These are phyloP conservation scores for Sarcophaga peregrina DNA, from an alignment of 1,140 invertebrate species.

Conservation along the genomic window DNA sequence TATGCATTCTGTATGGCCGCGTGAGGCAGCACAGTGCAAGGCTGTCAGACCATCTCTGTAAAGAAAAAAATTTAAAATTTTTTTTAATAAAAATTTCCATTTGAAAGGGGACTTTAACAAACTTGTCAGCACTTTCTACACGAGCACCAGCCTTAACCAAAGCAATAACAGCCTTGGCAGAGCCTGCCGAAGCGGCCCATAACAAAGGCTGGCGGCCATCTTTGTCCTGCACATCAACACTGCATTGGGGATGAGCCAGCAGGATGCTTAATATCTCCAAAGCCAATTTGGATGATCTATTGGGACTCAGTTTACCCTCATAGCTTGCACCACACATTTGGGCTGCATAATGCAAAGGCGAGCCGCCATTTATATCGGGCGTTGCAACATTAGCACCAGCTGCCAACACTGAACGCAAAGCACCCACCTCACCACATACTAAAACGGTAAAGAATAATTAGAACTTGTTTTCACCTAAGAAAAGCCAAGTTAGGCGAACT, in stretches of 20 bases:
- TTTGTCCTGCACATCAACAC: slow-evolving; percentile 87
- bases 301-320: slow-evolving; percentile 70
- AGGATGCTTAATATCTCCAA: slow-evolving; percentile 87
- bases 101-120: slow-evolving; percentile 33
- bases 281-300: slow-evolving; percentile 70
- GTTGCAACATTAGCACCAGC: slow-evolving; percentile 85
- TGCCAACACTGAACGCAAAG: slow-evolving; percentile 84
- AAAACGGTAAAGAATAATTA: slow-evolving; percentile 1
- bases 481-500: slow-evolving; percentile 48
- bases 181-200: slow-evolving; percentile 97
- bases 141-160: slow-evolving; percentile 86
- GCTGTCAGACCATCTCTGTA: slow-evolving; percentile 84
- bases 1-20: slow-evolving; percentile 93
- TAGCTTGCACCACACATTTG: slow-evolving; percentile 90
- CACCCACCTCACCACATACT: slow-evolving; percentile 92
- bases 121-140: slow-evolving; percentile 82
- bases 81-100: neutral
- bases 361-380: slow-evolving; percentile 93
- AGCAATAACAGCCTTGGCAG: slow-evolving; percentile 87
- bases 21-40: slow-evolving; percentile 93
- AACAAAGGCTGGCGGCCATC: slow-evolving; percentile 93
- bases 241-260: slow-evolving; percentile 78
- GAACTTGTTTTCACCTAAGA: neutral
- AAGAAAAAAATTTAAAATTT: neutral
- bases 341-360: slow-evolving; percentile 96